Evolutionary conservation across 30 jellyfish, hydroid and myxozoan species (phyloP).

Genomic region (Pelagia noctiluca): DNA sequence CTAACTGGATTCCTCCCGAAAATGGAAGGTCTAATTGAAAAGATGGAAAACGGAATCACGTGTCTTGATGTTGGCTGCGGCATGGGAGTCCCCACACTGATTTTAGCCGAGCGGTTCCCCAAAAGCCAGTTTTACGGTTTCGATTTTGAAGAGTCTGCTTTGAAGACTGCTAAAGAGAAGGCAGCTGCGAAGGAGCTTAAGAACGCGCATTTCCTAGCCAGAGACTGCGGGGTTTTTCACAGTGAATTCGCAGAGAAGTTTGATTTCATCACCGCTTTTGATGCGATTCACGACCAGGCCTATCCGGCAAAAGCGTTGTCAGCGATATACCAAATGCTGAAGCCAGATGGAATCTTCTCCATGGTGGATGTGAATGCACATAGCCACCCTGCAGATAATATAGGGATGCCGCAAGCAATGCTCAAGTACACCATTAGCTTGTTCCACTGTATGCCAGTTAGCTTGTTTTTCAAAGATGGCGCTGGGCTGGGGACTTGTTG

Average conservation of each 20-base stretch:
- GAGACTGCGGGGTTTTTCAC: conserved; percentile 9
- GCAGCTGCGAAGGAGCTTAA: conserved; percentile 27
- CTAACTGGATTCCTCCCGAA: conserved; percentile 30
- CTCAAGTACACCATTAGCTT: conserved; percentile 48
- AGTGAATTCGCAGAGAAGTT: conserved; percentile 7
- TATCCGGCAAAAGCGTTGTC: conserved; percentile 17
- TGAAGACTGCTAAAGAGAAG: conserved; percentile 15
- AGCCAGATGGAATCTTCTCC: conserved; percentile 49
- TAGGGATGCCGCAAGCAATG: conserved; percentile 35
- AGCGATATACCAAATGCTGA: conserved; percentile 22
- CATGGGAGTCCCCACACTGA: conserved; percentile 46
- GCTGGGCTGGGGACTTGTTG: conserved; percentile 70
- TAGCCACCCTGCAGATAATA: conserved; percentile 54
- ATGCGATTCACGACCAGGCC: conserved; percentile 67
- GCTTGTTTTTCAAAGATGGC: conserved; percentile 57
- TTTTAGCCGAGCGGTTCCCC: conserved; percentile 34
- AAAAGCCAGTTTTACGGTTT: conserved; percentile 46
- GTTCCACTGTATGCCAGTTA: conserved; percentile 68
- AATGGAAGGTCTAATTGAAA: conserved; percentile 43
- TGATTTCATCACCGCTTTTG: conserved; percentile 42
- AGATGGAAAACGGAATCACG: conserved; percentile 20
- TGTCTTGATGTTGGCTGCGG: conserved; percentile 63
- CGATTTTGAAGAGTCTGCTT: conserved; percentile 38
- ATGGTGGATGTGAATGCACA: conserved; percentile 53
- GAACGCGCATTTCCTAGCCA: conserved; percentile 30